Percentiles rank a stretch among this genome's conserved stretches.
phyloP scores from a whole-genome alignment of 2,888 invertebrate species.

The Xanthorhoe designata region DNA sequence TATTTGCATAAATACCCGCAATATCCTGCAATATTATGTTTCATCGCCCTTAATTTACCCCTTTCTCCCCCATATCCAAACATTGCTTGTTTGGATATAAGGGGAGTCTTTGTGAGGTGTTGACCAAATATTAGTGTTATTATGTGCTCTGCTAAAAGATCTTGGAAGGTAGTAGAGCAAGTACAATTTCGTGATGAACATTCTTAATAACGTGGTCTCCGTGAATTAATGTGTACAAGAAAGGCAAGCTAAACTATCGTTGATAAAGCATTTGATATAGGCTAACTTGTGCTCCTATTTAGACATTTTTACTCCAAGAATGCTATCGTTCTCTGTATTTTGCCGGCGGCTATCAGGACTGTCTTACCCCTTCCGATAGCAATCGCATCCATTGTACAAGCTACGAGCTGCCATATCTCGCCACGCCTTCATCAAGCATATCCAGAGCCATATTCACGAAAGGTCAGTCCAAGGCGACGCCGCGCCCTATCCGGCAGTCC shows the following conservation, averaged over 20 bases:
- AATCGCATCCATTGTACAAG: background rate
- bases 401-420: background rate
- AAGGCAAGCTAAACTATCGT: background rate
- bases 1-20: background rate
- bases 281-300: background rate
- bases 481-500: slow-evolving; percentile 58
- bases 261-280: background rate
- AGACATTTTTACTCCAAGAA: background rate
- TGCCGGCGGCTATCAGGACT: background rate
- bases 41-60: background rate
- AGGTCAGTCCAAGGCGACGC: slow-evolving; percentile 45
- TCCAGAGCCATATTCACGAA: slow-evolving; percentile 39
- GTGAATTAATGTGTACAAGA: background rate
- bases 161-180: background rate
- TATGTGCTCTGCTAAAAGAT: background rate
- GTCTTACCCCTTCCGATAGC: background rate
- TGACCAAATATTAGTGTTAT: background rate
- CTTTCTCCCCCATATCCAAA: background rate
- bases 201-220: too few species aligned
- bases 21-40: background rate
- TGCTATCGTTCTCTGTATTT: background rate
- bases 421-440: slow-evolving; percentile 17
- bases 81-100: slow-evolving; percentile 3
- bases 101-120: background rate
- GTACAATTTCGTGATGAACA: too few species aligned